Evolutionary conservation across 2,888 invertebrate genomes (phyloP).

Genomic region (Blera fallax): DNA sequence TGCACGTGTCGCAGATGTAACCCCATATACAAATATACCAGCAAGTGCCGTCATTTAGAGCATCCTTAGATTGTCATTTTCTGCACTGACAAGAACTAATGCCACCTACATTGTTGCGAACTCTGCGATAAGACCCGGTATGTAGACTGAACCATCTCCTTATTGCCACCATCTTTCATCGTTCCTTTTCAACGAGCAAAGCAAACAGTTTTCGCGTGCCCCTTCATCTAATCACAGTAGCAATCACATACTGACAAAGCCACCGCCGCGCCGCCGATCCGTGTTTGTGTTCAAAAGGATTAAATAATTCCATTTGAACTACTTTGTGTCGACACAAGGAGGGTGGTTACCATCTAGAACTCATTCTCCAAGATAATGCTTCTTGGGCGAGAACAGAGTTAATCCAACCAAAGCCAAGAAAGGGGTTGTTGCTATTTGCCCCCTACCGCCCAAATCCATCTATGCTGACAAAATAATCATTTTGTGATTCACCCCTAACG

Average conservation of each 20-base stretch:
- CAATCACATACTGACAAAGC: slow-evolving; percentile 55
- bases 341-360: neutral
- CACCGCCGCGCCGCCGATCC: slow-evolving; percentile 41
- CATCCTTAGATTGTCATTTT: slow-evolving; percentile 65
- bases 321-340: slow-evolving; percentile 67
- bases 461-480: slow-evolving; percentile 72
- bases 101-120: slow-evolving; percentile 64
- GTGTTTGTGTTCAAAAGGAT: slow-evolving; percentile 69
- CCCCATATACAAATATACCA: neutral
- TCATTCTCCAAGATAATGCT: neutral
- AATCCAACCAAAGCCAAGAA: slow-evolving; percentile 49
- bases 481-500: slow-evolving; percentile 68
- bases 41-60: slow-evolving; percentile 54
- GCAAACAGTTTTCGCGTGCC: slow-evolving; percentile 65
- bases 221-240: slow-evolving; percentile 57
- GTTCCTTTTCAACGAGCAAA: slow-evolving; percentile 10
- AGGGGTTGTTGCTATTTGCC: slow-evolving; percentile 53
- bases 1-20: slow-evolving; percentile 57
- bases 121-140: slow-evolving; percentile 53
- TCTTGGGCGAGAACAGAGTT: slow-evolving; percentile 39
- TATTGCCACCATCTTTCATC: slow-evolving; percentile 1
- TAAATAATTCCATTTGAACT: slow-evolving; percentile 70
- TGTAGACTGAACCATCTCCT: slow-evolving; percentile 9
- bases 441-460: slow-evolving; percentile 44
- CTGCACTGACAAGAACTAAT: slow-evolving; percentile 63